Evolutionary conservation across 2,888 invertebrate genomes (phyloP).

Genomic region (Strigamia transsilvanica): DNA sequence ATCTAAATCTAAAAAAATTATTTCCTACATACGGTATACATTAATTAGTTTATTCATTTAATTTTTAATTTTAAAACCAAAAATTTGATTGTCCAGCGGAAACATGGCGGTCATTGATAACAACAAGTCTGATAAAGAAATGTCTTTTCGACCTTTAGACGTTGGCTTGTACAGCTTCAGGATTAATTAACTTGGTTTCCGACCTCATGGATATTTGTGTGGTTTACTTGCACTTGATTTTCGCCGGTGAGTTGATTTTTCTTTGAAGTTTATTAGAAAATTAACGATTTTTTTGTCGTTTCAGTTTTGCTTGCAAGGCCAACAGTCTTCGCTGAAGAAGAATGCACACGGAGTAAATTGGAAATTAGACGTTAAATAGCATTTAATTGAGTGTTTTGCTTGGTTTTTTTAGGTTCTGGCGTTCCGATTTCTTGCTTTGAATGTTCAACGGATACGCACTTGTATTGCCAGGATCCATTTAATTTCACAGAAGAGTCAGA

Average conservation of each 20-base stretch:
- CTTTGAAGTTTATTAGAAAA: not conserved
- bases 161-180: not conserved
- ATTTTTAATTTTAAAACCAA: too few species aligned
- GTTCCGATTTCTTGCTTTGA: constrained; percentile 79
- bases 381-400: not conserved
- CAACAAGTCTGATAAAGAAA: not conserved
- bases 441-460: constrained; percentile 91
- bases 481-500: constrained; percentile 88
- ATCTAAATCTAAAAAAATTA: too few species aligned
- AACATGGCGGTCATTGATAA: not conserved
- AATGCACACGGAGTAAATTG: not conserved
- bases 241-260: not conserved
- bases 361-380: not conserved
- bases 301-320: not conserved
- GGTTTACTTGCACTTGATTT: constrained; percentile 3
- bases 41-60: too few species aligned
- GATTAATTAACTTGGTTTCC: not conserved
- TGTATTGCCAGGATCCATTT: constrained; percentile 89
- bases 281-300: not conserved
- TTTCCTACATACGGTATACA: too few species aligned
- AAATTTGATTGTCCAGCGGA: not conserved
- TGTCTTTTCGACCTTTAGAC: not conserved
- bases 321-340: constrained; percentile 6
- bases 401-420: not conserved
- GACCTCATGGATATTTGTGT: not conserved